A percentile compares a stretch with the other conserved stretches of the same genome.
Conservation (phyloP, 2,888 invertebrate genomes). For the Cetonia aurata region DNA sequence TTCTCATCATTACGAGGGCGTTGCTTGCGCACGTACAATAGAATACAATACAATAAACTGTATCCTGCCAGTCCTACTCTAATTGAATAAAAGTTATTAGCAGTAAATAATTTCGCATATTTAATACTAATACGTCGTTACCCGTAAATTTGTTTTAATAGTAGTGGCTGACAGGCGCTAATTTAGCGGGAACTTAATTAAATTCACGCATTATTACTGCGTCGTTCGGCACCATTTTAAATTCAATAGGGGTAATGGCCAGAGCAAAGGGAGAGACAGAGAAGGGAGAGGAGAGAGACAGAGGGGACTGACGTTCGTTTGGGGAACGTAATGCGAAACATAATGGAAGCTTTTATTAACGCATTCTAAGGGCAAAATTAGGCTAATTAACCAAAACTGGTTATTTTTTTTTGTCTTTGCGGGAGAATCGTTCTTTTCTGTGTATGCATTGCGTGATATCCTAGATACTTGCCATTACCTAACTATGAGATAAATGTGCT, state of each 20-base stretch:
- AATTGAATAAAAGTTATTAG: constrained; percentile 12
- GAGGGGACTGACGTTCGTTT: neutral
- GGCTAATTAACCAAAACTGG: neutral
- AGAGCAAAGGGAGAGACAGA: neutral
- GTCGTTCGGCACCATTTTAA: constrained; percentile 20
- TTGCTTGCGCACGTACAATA: neutral
- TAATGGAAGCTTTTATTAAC: constrained; percentile 5
- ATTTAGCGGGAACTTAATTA: constrained; percentile 34
- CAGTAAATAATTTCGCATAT: constrained; percentile 27
- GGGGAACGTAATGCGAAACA: neutral
- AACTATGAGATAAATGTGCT: no score
- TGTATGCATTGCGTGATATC: no score
- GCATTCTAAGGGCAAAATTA: neutral
- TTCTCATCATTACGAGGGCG: neutral
- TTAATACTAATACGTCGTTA: constrained; percentile 13
- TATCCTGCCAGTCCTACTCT: neutral
- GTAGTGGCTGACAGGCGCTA: constrained; percentile 21
- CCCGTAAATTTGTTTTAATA: constrained; percentile 28
- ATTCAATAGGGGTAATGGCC: constrained; percentile 29
- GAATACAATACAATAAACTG: neutral
- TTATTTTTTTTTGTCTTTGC: no score
- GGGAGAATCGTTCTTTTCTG: no score
- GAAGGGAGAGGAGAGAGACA: neutral
- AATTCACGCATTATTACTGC: constrained; percentile 34
- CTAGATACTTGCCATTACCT: no score